phyloP scores from a whole-genome alignment of 2,113 vertebrate genomes.

The Peromyscus californicus region DNA sequence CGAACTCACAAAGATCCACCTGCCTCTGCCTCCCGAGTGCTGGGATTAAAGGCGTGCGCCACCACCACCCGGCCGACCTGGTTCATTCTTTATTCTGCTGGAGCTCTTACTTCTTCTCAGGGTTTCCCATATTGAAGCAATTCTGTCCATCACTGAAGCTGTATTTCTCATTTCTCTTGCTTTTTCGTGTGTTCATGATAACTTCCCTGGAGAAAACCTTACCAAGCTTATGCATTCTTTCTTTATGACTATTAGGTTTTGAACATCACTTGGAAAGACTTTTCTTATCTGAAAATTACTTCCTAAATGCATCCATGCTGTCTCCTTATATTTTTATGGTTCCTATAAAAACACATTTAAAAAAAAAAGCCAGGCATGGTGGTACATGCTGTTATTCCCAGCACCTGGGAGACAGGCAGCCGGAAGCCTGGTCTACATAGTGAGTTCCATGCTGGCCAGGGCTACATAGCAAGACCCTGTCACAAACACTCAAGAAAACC shows the following conservation, averaged over 20 bases:
- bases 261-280: background rate
- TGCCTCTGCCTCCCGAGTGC: too few relatives aligned
- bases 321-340: background rate
- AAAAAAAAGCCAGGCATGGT: background rate
- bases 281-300: background rate
- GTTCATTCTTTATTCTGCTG: background rate
- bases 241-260: conserved; percentile 21
- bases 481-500: background rate
- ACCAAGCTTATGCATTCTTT: conserved; percentile 37
- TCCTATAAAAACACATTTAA: background rate
- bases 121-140: background rate
- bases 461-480: background rate
- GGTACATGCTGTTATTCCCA: background rate
- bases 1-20: too few relatives aligned
- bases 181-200: background rate
- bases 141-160: background rate
- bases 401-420: background rate
- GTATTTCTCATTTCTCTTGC: background rate
- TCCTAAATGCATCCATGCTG: background rate
- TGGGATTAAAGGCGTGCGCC: too few relatives aligned
- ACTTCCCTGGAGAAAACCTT: background rate
- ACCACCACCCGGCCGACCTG: too few relatives aligned
- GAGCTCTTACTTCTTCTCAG: background rate
- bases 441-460: background rate
- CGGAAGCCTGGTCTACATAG: background rate